Base-by-base conservation (phyloP, 2,113 vertebrate genomes). In the Colossoma macropomum region DNA sequence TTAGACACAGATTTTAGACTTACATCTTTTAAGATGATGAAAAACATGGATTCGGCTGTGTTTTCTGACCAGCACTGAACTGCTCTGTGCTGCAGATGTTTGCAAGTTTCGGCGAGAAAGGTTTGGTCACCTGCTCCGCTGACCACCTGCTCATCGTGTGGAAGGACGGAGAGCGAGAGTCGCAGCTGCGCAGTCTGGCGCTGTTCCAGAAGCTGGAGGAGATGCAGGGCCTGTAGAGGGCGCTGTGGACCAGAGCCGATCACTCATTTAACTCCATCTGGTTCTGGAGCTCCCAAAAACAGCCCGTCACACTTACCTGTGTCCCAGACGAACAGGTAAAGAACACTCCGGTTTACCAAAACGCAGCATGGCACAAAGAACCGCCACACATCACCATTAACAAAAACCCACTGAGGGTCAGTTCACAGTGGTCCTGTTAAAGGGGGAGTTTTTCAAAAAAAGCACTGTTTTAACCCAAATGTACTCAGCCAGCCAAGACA, bases 91-190 rank as follows among this genome's bases (percentile, higher is more conserved):
- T 90, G 28, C 94, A 99, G 97, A 98, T 98, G 97, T 98, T 98
- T 80, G 80, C 97, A 34, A 96, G 95, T 88, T 98, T 98, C 69
- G 89, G 91, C 87, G 95, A 97, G 75, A 94, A 94, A 45, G 96
- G 96, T 34, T 79, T 99, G 90, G 96, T 96, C 86, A 98, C 97
- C 0, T 99, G 98, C 84, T 99, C 98, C 66, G 92, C 97, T 0
- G 98, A 99, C 91, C 96, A 98, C 84, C 96, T 98, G 83, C 91
- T 99, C 84, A 97, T 99, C 81, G 89, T 97, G 89, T 99, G 98
- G 98, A 99, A 96, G 92, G 94, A 98, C 74, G 97, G 97, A 63
- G 96, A 97, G 79, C 88, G 90, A 78, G 95, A 99, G 91, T 96
- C 96, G 12, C 95, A 92, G 75, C 91, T 97, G 48, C 96, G 97